Base-by-base conservation (phyloP, 2,797 vertebrate genomes). In the Enteromius afrohamiltoni region DNA sequence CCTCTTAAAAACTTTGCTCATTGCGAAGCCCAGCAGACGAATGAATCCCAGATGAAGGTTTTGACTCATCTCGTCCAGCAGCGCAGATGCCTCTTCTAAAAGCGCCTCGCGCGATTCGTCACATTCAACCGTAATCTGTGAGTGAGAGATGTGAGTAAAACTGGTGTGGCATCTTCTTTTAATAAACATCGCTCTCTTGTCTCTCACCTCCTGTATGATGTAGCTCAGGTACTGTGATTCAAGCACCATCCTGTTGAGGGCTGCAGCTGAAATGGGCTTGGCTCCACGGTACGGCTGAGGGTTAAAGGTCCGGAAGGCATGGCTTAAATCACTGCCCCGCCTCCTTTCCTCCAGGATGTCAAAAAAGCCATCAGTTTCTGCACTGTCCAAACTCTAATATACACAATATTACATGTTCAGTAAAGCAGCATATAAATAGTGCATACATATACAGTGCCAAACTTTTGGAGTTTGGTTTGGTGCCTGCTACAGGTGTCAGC, bases 61-160 rank as follows among this genome's bases (percentile, higher is more conserved):
- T 85, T 99, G 98, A 81, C 96, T 95, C 98, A 99, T 99, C 87
- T 99, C 96, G 75, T 95, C 94, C 90, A 99, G 83, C 89, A 98
- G 95, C 84, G 91, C 92, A 1, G 6, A 37, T 2, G 94, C 97
- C 80, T 96, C 94, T 85, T 96, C 95, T 85, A 89, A 94, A 91
- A 99, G 93, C 77, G 93, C 89, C 84, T 96, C 95, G 9, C 82
- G 55, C 0, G 96, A 91, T 31, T 95, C 94, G 6, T 94, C 94
- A 6, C 91, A 95, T 86, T 98, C 97, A 87, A 73, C 87, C 74
- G 96, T 93, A 13, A 99, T 88, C 98, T 99, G 82, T 75, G n/a
- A 47, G 11, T 23, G 7, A 45, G 19, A 65, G 21, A 64, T 26
- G 69, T 62, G 65, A 55, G 16, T 6, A 69, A 77, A 47, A 13